phyloP scores from a whole-genome alignment of 2,113 vertebrate genomes.

The Pimephales promelas region DNA sequence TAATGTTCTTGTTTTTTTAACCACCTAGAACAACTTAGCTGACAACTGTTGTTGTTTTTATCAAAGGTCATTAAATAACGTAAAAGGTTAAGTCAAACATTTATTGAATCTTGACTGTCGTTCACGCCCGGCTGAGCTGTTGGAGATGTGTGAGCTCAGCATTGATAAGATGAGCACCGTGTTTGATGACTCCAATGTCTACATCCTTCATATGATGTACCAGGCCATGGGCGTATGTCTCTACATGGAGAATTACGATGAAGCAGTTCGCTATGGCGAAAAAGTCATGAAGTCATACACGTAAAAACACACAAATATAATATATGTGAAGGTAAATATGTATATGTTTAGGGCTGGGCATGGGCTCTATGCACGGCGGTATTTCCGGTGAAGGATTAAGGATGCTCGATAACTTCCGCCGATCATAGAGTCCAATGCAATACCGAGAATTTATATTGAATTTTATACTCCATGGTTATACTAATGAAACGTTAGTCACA shows the following conservation, averaged over 20 bases:
- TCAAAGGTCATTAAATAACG: neutral
- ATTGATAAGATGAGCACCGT: constrained; percentile 90
- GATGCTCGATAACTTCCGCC: too few relatives aligned
- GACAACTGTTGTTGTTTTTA: neutral
- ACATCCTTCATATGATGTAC: constrained; percentile 98
- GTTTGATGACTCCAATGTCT: constrained; percentile 90
- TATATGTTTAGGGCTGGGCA: too few relatives aligned
- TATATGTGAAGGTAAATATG: neutral
- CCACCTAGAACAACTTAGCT: neutral
- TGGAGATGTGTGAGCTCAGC: constrained; percentile 93
- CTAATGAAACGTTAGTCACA: too few relatives aligned
- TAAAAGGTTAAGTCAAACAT: neutral
- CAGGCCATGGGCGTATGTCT: constrained; percentile 97
- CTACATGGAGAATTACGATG: constrained; percentile 84
- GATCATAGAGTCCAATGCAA: too few relatives aligned
- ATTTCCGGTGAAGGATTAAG: too few relatives aligned
- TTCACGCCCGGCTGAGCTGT: constrained; percentile 86
- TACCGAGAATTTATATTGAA: too few relatives aligned
- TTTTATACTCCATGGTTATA: too few relatives aligned
- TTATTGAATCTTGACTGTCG: constrained; percentile 78
- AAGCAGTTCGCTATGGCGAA: constrained; percentile 86
- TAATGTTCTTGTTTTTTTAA: too few relatives aligned
- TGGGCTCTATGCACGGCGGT: too few relatives aligned
- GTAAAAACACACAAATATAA: constrained; percentile 63
- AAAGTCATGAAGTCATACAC: constrained; percentile 90